A percentile compares a stretch with the other conserved stretches of the same genome.
These are phyloP conservation scores for Perizoma flavofasciatum DNA, from an alignment of 2,888 invertebrate genomes.

Conservation along the genomic window DNA sequence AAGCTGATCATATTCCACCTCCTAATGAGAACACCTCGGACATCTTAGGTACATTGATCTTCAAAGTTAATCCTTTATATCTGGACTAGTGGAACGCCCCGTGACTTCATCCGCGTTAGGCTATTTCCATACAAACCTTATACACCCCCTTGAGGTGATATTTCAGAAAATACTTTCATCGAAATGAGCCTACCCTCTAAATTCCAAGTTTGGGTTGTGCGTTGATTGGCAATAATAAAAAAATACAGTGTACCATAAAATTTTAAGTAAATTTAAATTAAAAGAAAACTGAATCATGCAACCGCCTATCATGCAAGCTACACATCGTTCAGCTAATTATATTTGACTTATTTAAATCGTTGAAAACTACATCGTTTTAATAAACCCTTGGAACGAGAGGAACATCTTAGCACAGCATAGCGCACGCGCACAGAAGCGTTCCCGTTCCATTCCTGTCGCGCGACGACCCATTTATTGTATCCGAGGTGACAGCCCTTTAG, in stretches of 20 bases:
- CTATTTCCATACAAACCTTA: no score
- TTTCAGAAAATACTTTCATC: no score
- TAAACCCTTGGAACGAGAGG: constrained; percentile 7
- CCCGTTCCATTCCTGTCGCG: constrained; percentile 54
- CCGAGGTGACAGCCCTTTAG: constrained; percentile 50
- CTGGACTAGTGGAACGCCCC: no score
- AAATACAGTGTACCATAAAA: no score
- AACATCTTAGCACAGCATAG: constrained; percentile 24
- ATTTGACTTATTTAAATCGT: constrained; percentile 15
- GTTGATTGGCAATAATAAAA: no score
- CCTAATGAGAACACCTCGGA: not conserved
- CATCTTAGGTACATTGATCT: not conserved
- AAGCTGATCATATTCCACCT: no score
- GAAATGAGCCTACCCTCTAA: no score
- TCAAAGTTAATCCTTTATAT: no score
- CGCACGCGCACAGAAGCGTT: constrained; percentile 52
- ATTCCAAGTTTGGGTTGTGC: no score
- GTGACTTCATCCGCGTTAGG: no score
- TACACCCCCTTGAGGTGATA: no score
- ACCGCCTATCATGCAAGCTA: no score
- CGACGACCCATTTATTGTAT: constrained; percentile 55
- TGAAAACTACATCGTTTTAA: constrained; percentile 25
- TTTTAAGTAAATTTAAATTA: constrained; percentile 10
- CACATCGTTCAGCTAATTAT: constrained; percentile 17
- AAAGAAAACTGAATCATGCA: constrained; percentile 1